Evolutionary conservation across 37 sponge, comb jelly and placozoan genomes (phyloP).

Genomic region (Theonella swinhoei): DNA sequence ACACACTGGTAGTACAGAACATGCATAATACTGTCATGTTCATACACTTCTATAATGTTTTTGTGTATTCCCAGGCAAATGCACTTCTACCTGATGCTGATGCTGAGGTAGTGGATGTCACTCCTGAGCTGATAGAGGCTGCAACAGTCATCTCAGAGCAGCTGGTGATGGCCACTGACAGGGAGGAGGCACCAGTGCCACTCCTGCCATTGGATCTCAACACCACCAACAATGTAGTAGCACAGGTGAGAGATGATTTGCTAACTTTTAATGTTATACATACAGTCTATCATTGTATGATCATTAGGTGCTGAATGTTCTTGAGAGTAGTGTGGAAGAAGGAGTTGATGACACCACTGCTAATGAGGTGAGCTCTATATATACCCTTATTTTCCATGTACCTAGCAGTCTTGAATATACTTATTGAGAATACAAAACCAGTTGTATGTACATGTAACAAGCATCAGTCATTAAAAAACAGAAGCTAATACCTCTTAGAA

Average conservation of each 20-base stretch:
- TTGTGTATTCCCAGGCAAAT: not conserved
- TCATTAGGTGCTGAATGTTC: not conserved
- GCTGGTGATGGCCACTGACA: not conserved
- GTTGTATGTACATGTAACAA: too few species aligned
- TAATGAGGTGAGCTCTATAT: not conserved
- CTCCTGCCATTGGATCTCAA: constrained; percentile 44
- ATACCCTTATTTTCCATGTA: too few species aligned
- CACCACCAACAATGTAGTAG: constrained; percentile 33
- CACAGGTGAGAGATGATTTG: not conserved
- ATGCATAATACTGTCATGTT: too few species aligned
- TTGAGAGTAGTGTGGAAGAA: not conserved
- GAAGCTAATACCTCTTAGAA: too few species aligned
- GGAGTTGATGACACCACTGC: not conserved
- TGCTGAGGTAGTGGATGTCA: not conserved
- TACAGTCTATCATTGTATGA: too few species aligned
- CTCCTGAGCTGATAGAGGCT: not conserved
- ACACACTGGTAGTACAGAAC: too few species aligned
- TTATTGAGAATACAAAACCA: too few species aligned
- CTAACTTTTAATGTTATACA: too few species aligned
- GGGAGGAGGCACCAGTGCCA: not conserved
- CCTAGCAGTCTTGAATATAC: too few species aligned
- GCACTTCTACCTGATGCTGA: not conserved
- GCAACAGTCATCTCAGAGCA: not conserved
- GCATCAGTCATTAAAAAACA: too few species aligned
- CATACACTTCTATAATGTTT: too few species aligned